phyloP scores from a whole-genome alignment of 2,797 vertebrate species.

The Rallus crepitans region DNA sequence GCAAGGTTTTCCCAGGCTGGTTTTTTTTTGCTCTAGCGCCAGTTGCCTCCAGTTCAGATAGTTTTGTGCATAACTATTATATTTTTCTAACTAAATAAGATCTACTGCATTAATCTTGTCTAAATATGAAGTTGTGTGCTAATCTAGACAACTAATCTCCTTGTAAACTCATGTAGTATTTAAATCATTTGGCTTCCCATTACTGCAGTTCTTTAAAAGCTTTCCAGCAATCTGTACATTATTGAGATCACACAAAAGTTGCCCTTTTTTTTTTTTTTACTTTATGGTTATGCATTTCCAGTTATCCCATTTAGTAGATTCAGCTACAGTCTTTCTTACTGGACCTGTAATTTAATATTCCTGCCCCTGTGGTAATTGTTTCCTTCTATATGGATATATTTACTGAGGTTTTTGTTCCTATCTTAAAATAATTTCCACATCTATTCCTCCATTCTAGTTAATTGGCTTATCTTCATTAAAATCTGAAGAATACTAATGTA shows the following conservation, averaged over 20 bases:
- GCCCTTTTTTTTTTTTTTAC: not conserved
- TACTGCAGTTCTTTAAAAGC: not conserved
- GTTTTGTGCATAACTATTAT: not conserved
- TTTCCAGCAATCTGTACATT: not conserved
- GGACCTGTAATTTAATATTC: not conserved
- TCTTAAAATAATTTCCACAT: not conserved
- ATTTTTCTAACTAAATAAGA: not conserved
- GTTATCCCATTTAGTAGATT: not conserved
- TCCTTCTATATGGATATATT: not conserved
- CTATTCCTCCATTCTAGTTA: not conserved
- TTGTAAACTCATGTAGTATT: not conserved
- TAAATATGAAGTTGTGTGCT: not conserved
- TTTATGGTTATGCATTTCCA: not conserved
- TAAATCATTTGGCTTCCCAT: not conserved
- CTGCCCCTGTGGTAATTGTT: not conserved
- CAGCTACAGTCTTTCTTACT: not conserved
- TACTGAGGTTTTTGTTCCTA: not conserved
- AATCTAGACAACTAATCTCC: not conserved
- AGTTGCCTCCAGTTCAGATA: not conserved
- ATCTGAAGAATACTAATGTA: not conserved
- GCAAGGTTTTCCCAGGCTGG: not conserved
- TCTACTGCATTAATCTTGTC: not conserved
- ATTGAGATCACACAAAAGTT: not conserved
- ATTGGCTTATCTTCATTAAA: not conserved
- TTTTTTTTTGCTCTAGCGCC: not conserved